Percentiles rank a stretch among this genome's conserved stretches.
Evolutionary conservation across 2,888 invertebrate species (phyloP).

Genomic region (Erebia ligea): DNA sequence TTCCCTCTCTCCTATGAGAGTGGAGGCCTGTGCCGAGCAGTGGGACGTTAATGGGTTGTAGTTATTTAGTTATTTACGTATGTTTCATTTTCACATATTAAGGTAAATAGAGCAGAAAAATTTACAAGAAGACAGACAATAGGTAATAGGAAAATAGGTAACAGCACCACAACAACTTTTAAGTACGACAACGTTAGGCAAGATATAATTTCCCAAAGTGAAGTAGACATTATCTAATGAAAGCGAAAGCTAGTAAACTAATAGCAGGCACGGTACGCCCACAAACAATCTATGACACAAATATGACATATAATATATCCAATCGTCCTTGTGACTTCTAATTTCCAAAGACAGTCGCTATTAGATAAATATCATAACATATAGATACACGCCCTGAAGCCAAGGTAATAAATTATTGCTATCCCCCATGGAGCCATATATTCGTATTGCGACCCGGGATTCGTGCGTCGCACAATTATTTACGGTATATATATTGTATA

Average conservation of each 20-base stretch:
- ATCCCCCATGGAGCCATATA: conserved; percentile 44
- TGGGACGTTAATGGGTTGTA: too few relatives aligned
- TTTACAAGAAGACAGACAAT: too few relatives aligned
- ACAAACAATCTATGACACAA: not conserved
- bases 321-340: conserved; percentile 6
- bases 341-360: conserved; percentile 21
- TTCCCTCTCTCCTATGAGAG: too few relatives aligned
- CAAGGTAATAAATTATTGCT: conserved; percentile 50
- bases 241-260: not conserved
- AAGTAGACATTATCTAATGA: not conserved
- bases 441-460: conserved; percentile 47
- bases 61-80: too few relatives aligned
- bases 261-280: conserved; percentile 1
- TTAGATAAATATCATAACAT: conserved; percentile 31
- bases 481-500: conserved; percentile 38
- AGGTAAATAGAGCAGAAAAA: not conserved
- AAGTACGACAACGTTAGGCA: not conserved
- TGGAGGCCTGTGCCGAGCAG: too few relatives aligned
- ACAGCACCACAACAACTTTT: not conserved
- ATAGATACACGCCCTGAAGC: conserved; percentile 27
- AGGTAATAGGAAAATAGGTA: too few relatives aligned
- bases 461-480: conserved; percentile 50
- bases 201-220: not conserved
- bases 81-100: not conserved
- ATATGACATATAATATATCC: conserved; percentile 2